Evolutionary conservation across 2,113 vertebrate species (phyloP).

Genomic region (Archocentrus centrarchus): DNA sequence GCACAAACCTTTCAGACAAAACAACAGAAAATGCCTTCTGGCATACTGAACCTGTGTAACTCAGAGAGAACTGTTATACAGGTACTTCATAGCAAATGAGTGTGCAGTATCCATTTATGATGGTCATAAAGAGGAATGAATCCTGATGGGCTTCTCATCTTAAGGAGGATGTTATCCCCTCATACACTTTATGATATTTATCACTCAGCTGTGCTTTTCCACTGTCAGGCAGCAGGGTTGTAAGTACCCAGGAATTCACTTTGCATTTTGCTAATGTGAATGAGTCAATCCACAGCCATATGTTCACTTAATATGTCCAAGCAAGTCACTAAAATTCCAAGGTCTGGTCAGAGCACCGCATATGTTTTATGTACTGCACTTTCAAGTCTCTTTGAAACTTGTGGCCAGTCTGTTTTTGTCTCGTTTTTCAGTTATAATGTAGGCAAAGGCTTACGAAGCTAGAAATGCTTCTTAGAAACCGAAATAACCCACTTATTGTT

Average conservation of each 20-base stretch:
- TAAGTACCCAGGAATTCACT: neutral
- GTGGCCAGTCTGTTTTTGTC: slow-evolving; percentile 15
- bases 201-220: slow-evolving; percentile 31
- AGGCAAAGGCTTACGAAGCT: neutral
- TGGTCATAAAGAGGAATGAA: slow-evolving; percentile 66
- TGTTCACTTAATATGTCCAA: slow-evolving; percentile 9
- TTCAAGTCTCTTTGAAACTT: neutral
- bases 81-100: slow-evolving; percentile 56
- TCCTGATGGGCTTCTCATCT: slow-evolving; percentile 51
- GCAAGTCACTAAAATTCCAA: neutral
- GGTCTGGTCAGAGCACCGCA: slow-evolving; percentile 14
- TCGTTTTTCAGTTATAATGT: neutral
- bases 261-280: slow-evolving; percentile 26
- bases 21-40: neutral
- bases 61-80: slow-evolving; percentile 32
- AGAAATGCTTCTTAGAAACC: neutral
- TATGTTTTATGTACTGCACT: neutral
- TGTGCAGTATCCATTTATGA: slow-evolving; percentile 64
- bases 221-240: neutral
- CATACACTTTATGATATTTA: slow-evolving; percentile 52
- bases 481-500: neutral
- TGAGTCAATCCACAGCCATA: slow-evolving; percentile 18
- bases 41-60: slow-evolving; percentile 24
- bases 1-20: slow-evolving; percentile 4
- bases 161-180: slow-evolving; percentile 62